phyloP scores from a whole-genome alignment of 2,888 invertebrate genomes.

The Tanaodytes sp. region DNA sequence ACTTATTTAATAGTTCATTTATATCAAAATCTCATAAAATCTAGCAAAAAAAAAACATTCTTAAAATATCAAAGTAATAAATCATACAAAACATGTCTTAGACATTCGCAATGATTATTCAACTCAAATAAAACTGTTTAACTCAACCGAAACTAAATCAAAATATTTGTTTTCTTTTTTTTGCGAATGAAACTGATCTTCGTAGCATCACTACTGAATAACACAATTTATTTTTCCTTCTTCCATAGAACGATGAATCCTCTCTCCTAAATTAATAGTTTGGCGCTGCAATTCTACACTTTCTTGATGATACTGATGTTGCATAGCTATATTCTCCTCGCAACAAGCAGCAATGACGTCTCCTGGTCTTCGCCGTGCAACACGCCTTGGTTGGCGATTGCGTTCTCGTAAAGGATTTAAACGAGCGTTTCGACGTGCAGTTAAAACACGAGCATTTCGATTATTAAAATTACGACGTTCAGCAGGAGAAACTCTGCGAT shows the following conservation, averaged over 20 bases:
- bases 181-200: no score
- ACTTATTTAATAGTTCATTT: no score
- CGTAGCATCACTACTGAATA: background rate
- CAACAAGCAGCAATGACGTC: background rate
- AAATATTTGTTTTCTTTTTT: no score
- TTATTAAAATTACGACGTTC: background rate
- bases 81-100: no score
- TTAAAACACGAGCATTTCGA: background rate
- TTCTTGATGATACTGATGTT: background rate
- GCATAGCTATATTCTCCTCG: background rate
- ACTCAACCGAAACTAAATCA: no score
- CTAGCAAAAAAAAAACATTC: no score
- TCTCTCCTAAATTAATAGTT: background rate
- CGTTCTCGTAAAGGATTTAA: background rate
- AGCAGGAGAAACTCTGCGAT: background rate
- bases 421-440: background rate
- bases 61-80: no score
- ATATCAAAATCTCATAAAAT: no score
- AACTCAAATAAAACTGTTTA: no score
- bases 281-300: background rate
- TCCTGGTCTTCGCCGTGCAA: background rate
- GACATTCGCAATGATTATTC: no score
- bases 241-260: slow-evolving; percentile 2
- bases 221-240: slow-evolving; percentile 2
- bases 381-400: background rate